Conservation (phyloP, 30 jellyfish, hydroid and myxozoan genomes). For the Cassiopea andromeda region DNA sequence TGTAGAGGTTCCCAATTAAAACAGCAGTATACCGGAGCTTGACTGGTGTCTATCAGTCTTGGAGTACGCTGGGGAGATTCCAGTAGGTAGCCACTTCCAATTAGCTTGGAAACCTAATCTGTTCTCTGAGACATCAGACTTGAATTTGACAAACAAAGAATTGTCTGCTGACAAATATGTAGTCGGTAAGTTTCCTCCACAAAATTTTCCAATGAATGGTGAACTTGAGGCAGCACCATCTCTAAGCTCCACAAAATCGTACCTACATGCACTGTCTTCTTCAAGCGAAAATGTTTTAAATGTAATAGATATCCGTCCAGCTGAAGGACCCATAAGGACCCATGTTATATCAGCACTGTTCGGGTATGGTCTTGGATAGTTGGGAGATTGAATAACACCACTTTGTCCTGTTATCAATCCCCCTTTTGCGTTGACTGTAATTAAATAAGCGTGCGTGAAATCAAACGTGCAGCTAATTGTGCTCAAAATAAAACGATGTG, state of each 20-base stretch:
- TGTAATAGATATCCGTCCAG: conserved; percentile 48
- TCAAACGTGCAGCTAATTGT: conserved; percentile 10
- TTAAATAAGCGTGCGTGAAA: conserved; percentile 20
- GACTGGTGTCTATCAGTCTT: conserved; percentile 20
- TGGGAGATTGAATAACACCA: conserved; percentile 75
- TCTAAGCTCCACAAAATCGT: conserved; percentile 67
- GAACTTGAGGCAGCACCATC: conserved; percentile 65
- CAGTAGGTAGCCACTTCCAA: conserved; percentile 64
- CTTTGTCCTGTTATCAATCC: conserved; percentile 72
- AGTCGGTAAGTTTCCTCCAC: conserved; percentile 75
- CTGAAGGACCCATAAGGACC: conserved; percentile 69
- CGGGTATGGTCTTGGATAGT: conserved; percentile 67
- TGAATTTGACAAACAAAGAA: conserved; percentile 66
- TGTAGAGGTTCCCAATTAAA: neutral
- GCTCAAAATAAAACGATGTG: neutral
- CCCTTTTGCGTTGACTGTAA: conserved; percentile 77
- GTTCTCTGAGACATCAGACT: conserved; percentile 51
- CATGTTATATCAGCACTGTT: conserved; percentile 52
- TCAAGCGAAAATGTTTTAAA: conserved; percentile 57
- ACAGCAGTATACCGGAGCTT: conserved; percentile 41
- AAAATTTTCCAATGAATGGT: conserved; percentile 66
- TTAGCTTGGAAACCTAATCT: conserved; percentile 69
- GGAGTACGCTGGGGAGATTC: conserved; percentile 36
- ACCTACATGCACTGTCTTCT: conserved; percentile 75
- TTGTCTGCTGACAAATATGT: conserved; percentile 67